phyloP scores from a whole-genome alignment of 2,113 vertebrate genomes.

The Notarius lentiginosus region DNA sequence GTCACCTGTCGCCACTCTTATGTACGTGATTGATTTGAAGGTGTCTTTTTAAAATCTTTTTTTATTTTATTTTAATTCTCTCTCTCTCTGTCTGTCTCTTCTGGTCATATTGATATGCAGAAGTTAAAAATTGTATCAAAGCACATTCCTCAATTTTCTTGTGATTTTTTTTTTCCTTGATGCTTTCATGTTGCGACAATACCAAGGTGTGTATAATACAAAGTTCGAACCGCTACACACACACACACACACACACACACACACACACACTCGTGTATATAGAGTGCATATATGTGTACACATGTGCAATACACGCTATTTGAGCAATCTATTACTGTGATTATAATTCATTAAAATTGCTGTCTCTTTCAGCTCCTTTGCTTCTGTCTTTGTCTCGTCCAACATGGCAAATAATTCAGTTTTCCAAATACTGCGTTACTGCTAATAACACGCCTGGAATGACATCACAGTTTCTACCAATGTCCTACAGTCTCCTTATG shows the following conservation, averaged over 20 bases:
- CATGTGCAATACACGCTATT: conserved; percentile 77
- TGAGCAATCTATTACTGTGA: conserved; percentile 79
- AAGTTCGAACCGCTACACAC: conserved; percentile 57
- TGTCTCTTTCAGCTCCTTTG: conserved; percentile 60
- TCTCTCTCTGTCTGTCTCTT: conserved; percentile 45
- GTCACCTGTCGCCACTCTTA: conserved; percentile 53
- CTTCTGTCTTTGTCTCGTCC: not conserved
- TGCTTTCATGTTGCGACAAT: conserved; percentile 65
- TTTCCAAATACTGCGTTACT: not conserved
- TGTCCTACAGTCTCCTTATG: not conserved
- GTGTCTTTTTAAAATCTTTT: conserved; percentile 53
- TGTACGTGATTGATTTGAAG: conserved; percentile 53
- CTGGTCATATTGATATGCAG: conserved; percentile 62
- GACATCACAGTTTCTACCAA: no score
- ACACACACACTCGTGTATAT: conserved; percentile 68
- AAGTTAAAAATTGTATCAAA: conserved; percentile 64
- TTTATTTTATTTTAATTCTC: conserved; percentile 44
- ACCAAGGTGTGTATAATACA: conserved; percentile 62
- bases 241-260: conserved; percentile 43
- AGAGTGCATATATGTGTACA: conserved; percentile 74
- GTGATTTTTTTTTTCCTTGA: conserved; percentile 55
- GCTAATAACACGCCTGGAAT: no score
- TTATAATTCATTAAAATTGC: conserved; percentile 68
- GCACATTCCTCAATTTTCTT: conserved; percentile 74
- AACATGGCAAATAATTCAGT: not conserved